These are phyloP conservation scores for Tympanoctomys barrerae DNA, from an alignment of 2,797 vertebrate genomes.

Conservation along the genomic window DNA sequence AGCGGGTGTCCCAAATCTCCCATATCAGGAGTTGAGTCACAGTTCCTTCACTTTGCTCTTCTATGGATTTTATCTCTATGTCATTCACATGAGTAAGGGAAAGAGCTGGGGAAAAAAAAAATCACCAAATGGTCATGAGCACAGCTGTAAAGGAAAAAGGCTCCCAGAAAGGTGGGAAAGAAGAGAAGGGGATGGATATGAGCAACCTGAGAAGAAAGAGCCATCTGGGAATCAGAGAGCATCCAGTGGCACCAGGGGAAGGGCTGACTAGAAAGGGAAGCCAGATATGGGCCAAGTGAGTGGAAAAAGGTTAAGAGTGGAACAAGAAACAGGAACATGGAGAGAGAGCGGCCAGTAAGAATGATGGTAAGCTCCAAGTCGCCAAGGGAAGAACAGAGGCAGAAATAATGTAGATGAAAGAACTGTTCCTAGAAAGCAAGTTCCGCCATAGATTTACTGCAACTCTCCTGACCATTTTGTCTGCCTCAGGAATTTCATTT, in stretches of 20 bases:
- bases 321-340: constrained; percentile 44
- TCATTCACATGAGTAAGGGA: not conserved
- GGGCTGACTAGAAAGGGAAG: not conserved
- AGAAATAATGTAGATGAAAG: not conserved
- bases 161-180: not conserved
- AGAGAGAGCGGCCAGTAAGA: not conserved
- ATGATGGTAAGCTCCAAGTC: not conserved
- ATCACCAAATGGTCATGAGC: not conserved
- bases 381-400: constrained; percentile 5
- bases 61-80: not conserved
- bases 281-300: not conserved
- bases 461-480: not conserved
- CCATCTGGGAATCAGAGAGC: not conserved
- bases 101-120: not conserved
- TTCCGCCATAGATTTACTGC: not conserved
- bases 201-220: constrained; percentile 33
- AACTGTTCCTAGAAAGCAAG: not conserved
- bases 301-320: not conserved
- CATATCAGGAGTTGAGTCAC: not conserved
- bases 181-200: not conserved
- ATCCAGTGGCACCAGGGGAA: not conserved
- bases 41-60: not conserved
- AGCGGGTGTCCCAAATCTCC: not conserved
- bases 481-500: constrained; percentile 22
- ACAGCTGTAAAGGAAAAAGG: not conserved